Evolutionary conservation across 1,140 invertebrate species (phyloP).

Genomic region (Drosophila auraria): DNA sequence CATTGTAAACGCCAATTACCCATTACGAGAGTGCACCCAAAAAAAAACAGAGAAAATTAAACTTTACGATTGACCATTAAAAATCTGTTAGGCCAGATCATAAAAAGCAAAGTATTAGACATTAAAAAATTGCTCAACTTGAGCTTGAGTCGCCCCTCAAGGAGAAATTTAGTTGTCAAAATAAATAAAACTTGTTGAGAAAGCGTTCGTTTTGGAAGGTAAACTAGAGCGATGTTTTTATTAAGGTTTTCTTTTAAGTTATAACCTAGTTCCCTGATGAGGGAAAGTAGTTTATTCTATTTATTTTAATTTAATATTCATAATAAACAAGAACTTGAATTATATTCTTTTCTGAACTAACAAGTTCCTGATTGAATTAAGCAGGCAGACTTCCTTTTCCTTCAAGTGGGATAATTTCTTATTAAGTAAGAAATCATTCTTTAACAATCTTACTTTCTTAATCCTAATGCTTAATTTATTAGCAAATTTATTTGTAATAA

Average conservation of each 20-base stretch:
- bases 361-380: too few species aligned
- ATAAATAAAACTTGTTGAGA: constrained; percentile 20
- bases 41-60: constrained; percentile 29
- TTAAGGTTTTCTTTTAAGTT: background rate
- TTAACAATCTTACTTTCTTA: too few species aligned
- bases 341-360: too few species aligned
- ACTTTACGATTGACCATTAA: constrained; percentile 46
- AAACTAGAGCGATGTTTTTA: constrained; percentile 4
- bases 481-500: too few species aligned
- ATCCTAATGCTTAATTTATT: too few species aligned
- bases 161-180: constrained; percentile 24
- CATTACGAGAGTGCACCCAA: constrained; percentile 38
- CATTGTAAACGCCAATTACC: constrained; percentile 32
- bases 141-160: constrained; percentile 1
- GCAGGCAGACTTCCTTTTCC: too few species aligned
- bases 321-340: too few species aligned
- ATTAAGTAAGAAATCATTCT: too few species aligned
- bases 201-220: constrained; percentile 1
- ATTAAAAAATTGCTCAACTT: constrained; percentile 37
- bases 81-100: constrained; percentile 41
- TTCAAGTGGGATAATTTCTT: too few species aligned
- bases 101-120: constrained; percentile 36
- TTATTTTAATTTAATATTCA: too few species aligned
- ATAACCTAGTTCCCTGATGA: too few species aligned
- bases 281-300: too few species aligned